Conservation (phyloP, 2,797 vertebrate species). For the Novumbra hubbsi region DNA sequence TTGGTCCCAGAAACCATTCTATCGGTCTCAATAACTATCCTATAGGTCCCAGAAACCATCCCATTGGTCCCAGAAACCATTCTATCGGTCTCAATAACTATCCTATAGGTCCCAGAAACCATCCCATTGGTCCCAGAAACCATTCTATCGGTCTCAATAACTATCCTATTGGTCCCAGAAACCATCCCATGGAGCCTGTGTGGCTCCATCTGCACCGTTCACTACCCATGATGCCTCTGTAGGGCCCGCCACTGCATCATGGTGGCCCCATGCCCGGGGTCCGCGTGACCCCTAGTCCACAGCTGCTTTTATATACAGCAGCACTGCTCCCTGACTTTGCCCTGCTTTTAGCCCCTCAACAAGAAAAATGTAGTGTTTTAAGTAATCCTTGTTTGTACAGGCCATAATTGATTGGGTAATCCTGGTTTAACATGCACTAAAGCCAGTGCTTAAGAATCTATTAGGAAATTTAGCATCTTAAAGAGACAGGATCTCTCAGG, state of each 20-base stretch:
- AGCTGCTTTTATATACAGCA: constrained; percentile 58
- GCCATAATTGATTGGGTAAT: constrained; percentile 86
- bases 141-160: too few relatives aligned
- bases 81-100: too few relatives aligned
- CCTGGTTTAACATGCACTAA: constrained; percentile 88
- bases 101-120: too few relatives aligned
- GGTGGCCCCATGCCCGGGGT: constrained; percentile 45
- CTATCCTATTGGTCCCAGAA: too few relatives aligned
- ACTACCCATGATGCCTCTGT: neutral
- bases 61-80: too few relatives aligned
- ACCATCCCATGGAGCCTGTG: too few relatives aligned
- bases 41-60: too few relatives aligned
- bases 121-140: too few relatives aligned
- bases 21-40: too few relatives aligned
- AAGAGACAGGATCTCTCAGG: constrained; percentile 77
- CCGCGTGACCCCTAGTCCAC: constrained; percentile 50
- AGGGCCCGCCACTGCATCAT: constrained; percentile 24
- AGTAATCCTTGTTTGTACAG: constrained; percentile 85
- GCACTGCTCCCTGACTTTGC: constrained; percentile 61
- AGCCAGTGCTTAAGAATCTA: constrained; percentile 86
- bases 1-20: too few relatives aligned
- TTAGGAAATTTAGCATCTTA: constrained; percentile 79
- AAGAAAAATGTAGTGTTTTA: constrained; percentile 86
- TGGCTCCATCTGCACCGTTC: too few relatives aligned
- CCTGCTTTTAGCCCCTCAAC: constrained; percentile 74